Evolutionary conservation across 2,113 vertebrate species (phyloP).

Genomic region (Capreolus pygargus): DNA sequence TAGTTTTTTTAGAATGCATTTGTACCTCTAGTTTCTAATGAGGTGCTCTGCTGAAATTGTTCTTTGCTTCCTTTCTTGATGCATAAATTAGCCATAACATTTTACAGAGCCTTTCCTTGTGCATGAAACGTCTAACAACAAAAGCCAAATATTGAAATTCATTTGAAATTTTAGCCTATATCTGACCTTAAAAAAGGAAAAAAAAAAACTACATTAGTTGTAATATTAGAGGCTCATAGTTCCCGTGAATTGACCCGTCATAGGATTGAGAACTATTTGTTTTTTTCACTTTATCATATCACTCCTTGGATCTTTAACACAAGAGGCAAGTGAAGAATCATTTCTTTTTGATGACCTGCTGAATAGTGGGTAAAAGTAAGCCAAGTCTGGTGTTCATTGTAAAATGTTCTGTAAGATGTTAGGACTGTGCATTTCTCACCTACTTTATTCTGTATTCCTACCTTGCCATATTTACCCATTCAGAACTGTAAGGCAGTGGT

Average conservation of each 20-base stretch:
- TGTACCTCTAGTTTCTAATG: background rate
- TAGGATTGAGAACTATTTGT: background rate
- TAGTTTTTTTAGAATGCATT: background rate
- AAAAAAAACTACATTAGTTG: background rate
- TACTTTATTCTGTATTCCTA: background rate
- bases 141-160: background rate
- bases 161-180: background rate
- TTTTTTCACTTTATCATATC: background rate
- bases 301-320: background rate
- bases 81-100: background rate
- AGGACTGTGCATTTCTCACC: background rate
- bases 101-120: constrained; percentile 12
- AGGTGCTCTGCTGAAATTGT: background rate
- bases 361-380: background rate
- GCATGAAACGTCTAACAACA: background rate
- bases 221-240: background rate
- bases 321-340: background rate
- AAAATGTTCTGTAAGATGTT: background rate
- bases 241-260: background rate
- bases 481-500: background rate
- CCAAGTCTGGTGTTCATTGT: background rate
- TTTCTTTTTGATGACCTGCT: background rate
- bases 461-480: background rate
- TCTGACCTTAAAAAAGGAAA: background rate
- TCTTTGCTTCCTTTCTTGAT: constrained; percentile 29